Percentiles rank a stretch among this genome's conserved stretches.
These are phyloP conservation scores for Phylloscopus whistleri DNA, from an alignment of 2,113 vertebrate genomes.

Conservation along the genomic window DNA sequence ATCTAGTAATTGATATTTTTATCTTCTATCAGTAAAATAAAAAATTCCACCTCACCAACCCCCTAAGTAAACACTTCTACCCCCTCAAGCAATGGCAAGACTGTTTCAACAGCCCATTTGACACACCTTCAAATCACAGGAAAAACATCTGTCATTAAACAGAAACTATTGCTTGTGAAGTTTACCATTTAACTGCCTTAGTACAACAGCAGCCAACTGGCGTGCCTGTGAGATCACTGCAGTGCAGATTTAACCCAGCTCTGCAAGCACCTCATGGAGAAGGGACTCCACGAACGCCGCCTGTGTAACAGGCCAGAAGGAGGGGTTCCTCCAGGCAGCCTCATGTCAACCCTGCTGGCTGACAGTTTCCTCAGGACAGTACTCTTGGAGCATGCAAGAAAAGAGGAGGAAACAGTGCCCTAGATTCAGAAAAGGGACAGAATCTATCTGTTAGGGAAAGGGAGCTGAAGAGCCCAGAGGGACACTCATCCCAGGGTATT, in stretches of 20 bases:
- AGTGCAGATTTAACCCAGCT: neutral
- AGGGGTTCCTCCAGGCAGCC: neutral
- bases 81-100: neutral
- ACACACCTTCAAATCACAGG: neutral
- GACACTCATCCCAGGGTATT: neutral
- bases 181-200: neutral
- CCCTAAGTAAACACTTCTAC: neutral
- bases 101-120: neutral
- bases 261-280: neutral
- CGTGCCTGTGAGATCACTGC: neutral
- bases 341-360: neutral
- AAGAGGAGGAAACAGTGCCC: neutral
- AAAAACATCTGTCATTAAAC: neutral
- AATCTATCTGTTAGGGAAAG: neutral
- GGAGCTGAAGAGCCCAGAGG: neutral
- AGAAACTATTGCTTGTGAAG: neutral
- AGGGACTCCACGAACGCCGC: neutral
- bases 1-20: neutral
- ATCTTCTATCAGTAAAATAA: neutral
- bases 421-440: neutral
- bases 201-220: neutral
- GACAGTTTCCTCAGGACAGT: neutral
- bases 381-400: neutral
- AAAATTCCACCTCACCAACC: neutral
- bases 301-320: neutral